A percentile compares a stretch with the other conserved stretches of the same genome.
Conservation (phyloP, 2,888 invertebrate species). For the Lepidonotus clava region DNA sequence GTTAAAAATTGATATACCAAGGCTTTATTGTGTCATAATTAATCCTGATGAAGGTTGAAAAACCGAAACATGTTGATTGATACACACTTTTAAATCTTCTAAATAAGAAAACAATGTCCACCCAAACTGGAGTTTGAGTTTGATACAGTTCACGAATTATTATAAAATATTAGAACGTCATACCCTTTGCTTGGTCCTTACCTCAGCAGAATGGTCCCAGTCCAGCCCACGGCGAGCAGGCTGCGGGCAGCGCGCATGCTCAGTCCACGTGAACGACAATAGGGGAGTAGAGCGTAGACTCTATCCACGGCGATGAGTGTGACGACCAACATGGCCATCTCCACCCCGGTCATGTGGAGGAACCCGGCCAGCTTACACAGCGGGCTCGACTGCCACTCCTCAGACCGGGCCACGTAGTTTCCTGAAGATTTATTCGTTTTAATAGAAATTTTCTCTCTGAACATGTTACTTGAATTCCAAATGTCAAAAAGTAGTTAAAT, state of each 20-base stretch:
- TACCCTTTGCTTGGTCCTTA: not conserved
- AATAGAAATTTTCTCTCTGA: not conserved
- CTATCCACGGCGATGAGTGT: conserved; percentile 53
- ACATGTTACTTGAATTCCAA: not conserved
- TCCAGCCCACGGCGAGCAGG: conserved; percentile 10
- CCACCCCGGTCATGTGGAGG: conserved; percentile 41
- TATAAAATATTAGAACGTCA: too few relatives aligned
- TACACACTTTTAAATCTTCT: too few relatives aligned
- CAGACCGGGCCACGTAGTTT: conserved; percentile 34
- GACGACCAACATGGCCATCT: conserved; percentile 49
- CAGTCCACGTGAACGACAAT: not conserved
- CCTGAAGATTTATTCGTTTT: not conserved
- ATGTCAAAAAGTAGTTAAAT: not conserved
- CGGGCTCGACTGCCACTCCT: conserved; percentile 53
- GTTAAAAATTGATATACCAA: too few relatives aligned
- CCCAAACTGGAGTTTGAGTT: too few relatives aligned
- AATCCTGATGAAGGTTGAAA: too few relatives aligned
- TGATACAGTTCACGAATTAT: too few relatives aligned
- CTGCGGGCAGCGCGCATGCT: not conserved
- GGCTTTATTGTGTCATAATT: too few relatives aligned
- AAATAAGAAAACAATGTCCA: too few relatives aligned
- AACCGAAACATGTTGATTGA: too few relatives aligned
- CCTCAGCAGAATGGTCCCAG: not conserved
- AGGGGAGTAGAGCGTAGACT: not conserved
- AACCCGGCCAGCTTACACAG: conserved; percentile 59